These are phyloP conservation scores for Alligator mississippiensis DNA, from an alignment of 2,113 vertebrate species.

Conservation along the genomic window DNA sequence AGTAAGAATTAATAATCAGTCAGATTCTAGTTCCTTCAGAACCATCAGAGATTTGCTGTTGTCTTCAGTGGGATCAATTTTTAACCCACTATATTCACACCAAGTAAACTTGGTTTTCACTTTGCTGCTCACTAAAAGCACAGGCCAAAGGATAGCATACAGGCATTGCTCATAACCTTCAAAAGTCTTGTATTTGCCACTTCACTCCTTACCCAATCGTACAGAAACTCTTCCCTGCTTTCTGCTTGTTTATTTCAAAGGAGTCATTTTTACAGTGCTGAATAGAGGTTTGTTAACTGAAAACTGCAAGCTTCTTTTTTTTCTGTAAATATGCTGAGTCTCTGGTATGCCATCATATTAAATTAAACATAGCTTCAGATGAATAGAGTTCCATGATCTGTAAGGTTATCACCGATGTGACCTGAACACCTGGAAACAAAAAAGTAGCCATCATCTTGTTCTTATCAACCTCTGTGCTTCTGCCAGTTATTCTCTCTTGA, in stretches of 20 bases:
- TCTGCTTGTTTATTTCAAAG: neutral
- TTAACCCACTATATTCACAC: neutral
- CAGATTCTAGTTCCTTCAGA: neutral
- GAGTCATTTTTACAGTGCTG: neutral
- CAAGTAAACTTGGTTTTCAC: neutral
- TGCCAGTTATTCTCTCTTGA: neutral
- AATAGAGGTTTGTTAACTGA: neutral
- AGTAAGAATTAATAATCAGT: rapidly evolving
- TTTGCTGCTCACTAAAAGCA: neutral
- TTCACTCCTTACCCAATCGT: neutral
- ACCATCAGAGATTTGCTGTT: neutral
- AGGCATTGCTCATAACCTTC: neutral
- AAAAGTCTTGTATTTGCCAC: rapidly evolving
- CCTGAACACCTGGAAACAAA: neutral
- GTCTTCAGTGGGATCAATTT: neutral
- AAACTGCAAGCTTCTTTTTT: neutral
- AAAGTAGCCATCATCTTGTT: neutral
- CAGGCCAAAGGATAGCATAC: neutral
- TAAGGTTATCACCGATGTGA: neutral
- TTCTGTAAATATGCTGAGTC: neutral
- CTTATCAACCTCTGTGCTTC: neutral
- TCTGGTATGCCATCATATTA: neutral
- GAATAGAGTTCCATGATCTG: rapidly evolving
- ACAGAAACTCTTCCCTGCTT: neutral
- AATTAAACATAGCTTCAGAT: neutral